Percentiles rank a stretch among this genome's conserved stretches.
phyloP scores from a whole-genome alignment of 1,140 invertebrate species.

The Monomorium pharaonis region DNA sequence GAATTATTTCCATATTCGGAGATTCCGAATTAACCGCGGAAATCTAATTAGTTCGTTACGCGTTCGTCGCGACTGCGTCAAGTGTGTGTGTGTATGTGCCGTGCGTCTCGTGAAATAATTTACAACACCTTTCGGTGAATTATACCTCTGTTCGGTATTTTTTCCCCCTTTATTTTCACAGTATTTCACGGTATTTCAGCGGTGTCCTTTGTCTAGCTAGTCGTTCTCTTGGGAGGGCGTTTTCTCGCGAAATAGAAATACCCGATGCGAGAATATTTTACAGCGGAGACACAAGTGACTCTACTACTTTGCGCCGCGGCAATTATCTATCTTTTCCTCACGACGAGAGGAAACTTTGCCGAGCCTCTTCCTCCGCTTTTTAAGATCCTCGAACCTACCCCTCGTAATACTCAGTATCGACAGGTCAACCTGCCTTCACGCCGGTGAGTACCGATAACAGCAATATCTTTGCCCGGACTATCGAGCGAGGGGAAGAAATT shows the following conservation, averaged over 20 bases:
- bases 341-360: not conserved
- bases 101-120: constrained; percentile 3
- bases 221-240: not conserved
- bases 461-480: not conserved
- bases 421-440: not conserved
- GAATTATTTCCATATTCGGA: constrained; percentile 49
- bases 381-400: not conserved
- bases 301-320: not conserved
- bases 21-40: constrained; percentile 20
- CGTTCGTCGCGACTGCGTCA: too few species aligned
- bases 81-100: too few species aligned
- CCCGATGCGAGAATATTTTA: constrained; percentile 12
- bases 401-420: not conserved
- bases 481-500: constrained; percentile 13
- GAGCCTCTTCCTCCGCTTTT: not conserved
- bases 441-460: constrained; percentile 1
- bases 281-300: constrained; percentile 7
- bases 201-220: not conserved
- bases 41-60: constrained; percentile 54
- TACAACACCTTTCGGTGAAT: not conserved
- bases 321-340: constrained; percentile 8
- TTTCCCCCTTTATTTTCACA: not conserved
- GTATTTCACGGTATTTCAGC: not conserved
- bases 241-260: not conserved
- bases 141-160: not conserved